Evolutionary conservation across 2,888 invertebrate genomes (phyloP), one percentile per base, ranked within the genome.

Genomic region (Sarcophaga caerulescens): DNA sequence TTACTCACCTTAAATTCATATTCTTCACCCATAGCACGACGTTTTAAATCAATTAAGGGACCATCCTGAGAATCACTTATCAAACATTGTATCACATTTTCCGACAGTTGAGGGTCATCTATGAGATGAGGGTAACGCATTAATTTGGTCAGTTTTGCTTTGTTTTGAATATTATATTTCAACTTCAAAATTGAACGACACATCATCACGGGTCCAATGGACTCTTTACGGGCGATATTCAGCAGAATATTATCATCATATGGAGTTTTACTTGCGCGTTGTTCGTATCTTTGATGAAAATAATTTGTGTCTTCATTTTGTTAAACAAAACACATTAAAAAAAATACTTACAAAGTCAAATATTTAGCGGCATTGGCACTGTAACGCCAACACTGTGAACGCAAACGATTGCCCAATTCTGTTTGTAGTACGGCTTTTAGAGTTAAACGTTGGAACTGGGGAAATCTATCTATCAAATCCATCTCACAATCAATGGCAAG

Each of bases 21-120:
- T 91, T 98, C 97, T 90, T 96, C 95, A 0, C 98, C 98, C 86
- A 98, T 44, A 4, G 91, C 96, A 95, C 96, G 95, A 93, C 96
- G 96, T 83, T 97, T 95, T 52, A 96, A 94, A 93, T 98, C 97
- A 85, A 96, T 95, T 89, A 96, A 94, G 0, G 97, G 96, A 62
- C 98, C 98, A 93, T 98, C 97, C 87, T 96, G 95, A 90, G 97
- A 96, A 92, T 98, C 98, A 93, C 96, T 95, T 87, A 97, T 94
- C 10, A 96, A 94, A 90, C 97, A 97, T 95, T 97, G 90, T 8
- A 89, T 89, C 0, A 93, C 91, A 87, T 92, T 93, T 25, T 90
- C 90, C 8, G 92, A 90, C 70, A 93, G 81, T 12, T 89, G 85
- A 8, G 89, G 85, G 82, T 93, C 91, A 0, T 88, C 87, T 52